These are phyloP conservation scores for Bufotes viridis DNA, from an alignment of 2,797 vertebrate species.

Conservation along the genomic window DNA sequence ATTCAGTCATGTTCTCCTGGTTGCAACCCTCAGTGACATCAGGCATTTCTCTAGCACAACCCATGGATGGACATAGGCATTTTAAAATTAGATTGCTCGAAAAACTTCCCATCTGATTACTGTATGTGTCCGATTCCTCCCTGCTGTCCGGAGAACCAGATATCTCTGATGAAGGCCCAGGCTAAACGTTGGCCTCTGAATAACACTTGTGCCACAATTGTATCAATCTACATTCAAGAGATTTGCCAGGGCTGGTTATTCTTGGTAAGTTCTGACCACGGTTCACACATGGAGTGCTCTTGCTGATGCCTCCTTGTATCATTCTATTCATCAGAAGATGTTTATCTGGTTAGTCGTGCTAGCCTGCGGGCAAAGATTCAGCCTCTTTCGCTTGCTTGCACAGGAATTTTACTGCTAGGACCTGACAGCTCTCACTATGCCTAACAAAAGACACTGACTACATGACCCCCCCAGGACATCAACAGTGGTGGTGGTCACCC, in stretches of 20 bases:
- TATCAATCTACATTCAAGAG: not conserved
- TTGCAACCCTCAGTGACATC: not conserved
- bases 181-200: not conserved
- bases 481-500: constrained; percentile 15
- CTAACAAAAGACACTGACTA: constrained; percentile 40
- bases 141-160: not conserved
- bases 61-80: not conserved
- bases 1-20: not conserved
- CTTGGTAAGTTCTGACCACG: not conserved
- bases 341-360: constrained; percentile 16
- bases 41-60: not conserved
- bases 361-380: constrained; percentile 40
- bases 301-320: constrained; percentile 33
- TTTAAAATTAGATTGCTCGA: not conserved
- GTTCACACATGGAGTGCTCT: not conserved
- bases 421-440: constrained; percentile 41
- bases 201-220: not conserved
- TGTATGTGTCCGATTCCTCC: not conserved
- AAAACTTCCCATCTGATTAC: not conserved
- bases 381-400: constrained; percentile 56
- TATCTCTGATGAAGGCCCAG: not conserved
- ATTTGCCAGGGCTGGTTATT: not conserved
- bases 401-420: constrained; percentile 34
- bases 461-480: constrained; percentile 27
- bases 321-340: constrained; percentile 1